Conservation (phyloP, 2,113 vertebrate species). For the Scophthalmus maximus region DNA sequence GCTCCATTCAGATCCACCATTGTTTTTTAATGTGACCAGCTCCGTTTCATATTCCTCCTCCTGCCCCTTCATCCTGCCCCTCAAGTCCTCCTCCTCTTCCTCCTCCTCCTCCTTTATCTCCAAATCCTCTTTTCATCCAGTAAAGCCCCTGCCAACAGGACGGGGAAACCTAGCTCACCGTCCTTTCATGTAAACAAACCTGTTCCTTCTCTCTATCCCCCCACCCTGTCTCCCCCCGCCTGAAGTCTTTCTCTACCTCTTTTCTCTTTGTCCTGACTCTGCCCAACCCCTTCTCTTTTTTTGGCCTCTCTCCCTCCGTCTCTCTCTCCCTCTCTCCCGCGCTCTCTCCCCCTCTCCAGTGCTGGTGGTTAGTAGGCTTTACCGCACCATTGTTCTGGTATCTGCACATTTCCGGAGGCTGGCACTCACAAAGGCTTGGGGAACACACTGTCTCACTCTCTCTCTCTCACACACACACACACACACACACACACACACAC, state of each 20-base stretch:
- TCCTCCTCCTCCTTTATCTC: slow-evolving; percentile 38
- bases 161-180: slow-evolving; percentile 66
- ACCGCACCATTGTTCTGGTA: slow-evolving; percentile 75
- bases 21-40: slow-evolving; percentile 46
- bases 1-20: slow-evolving; percentile 28
- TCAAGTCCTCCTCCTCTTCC: slow-evolving; percentile 17
- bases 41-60: slow-evolving; percentile 44
- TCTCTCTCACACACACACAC: slow-evolving; percentile 50
- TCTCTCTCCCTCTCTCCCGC: slow-evolving; percentile 7
- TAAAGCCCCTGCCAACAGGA: slow-evolving; percentile 54
- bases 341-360: slow-evolving; percentile 16
- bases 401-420: slow-evolving; percentile 74
- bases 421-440: slow-evolving; percentile 48
- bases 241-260: slow-evolving; percentile 40
- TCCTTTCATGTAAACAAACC: slow-evolving; percentile 70
- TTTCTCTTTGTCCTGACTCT: slow-evolving; percentile 56
- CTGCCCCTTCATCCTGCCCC: slow-evolving; percentile 38
- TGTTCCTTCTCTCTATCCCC: slow-evolving; percentile 41
- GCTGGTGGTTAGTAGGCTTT: slow-evolving; percentile 62
- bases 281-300: slow-evolving; percentile 11
- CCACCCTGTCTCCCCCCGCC: slow-evolving; percentile 19
- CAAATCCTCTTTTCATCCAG: slow-evolving; percentile 58
- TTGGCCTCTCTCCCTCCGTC: slow-evolving; percentile 26
- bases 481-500: slow-evolving; percentile 24
- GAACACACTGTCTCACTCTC: slow-evolving; percentile 48